Base-by-base conservation (phyloP, 2,797 vertebrate species). In the Sylvilagus floridanus region DNA sequence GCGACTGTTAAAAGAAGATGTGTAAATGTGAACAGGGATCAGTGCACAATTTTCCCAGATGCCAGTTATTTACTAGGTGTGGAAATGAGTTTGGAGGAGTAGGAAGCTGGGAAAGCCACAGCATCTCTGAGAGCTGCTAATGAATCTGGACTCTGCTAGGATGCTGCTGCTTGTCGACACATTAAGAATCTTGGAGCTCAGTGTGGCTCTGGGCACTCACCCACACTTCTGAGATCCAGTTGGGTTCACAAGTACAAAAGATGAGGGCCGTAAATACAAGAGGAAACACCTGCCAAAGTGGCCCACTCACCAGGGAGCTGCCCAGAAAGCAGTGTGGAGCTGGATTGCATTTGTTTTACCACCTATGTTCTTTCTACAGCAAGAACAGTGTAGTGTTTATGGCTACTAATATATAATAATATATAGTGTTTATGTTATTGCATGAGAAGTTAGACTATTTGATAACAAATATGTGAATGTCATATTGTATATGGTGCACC, bases 21-120 rank as follows among this genome's bases (percentile, higher is more conserved):
- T 84, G 54, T 78, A 76, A 87, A 66, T 88, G 72, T 63, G 63
- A 91, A 91, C 57, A 66, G 47, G 93, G 60, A 52, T 37, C 10
- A 8, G 21, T 66, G 17, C 30, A 37, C 47, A 16, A 57, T 69
- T 93, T 88, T 22, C 68, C 26, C 66, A 28, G 26, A 62, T 42
- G 47, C 32, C 1, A 26, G 4, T 88, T 78, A n/a, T 71, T 95
- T 72, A 52, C 54, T 32, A 79, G 54, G 22, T 86, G 13, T 92
- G 52, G 69, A 65, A 78, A 90, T 50, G 57, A 47, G 42, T 72
- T 77, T 52, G 65, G 72, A 57, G 11, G 57, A 65, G 0, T 22
- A 28, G 14, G 42, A 50, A 69, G 42, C 52, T 54, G 60, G 32
- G 30, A n/a, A 32, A 57, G 57, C 26, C 16, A 21, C 9, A 35